Evolutionary conservation across 2,797 vertebrate genomes (phyloP).

Genomic region (Anas georgica): DNA sequence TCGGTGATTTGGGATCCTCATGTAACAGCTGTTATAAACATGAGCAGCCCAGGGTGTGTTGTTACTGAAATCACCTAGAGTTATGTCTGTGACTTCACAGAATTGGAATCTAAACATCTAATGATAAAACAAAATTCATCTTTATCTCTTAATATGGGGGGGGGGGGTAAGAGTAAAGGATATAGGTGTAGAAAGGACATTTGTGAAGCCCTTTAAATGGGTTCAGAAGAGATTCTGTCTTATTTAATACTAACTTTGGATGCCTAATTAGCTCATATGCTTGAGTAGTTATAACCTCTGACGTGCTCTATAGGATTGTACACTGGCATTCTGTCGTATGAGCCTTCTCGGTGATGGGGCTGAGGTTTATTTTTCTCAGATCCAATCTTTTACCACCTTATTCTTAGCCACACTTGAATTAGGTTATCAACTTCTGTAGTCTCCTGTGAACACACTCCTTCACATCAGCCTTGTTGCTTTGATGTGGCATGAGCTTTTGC

Average conservation of each 20-base stretch:
- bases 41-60: background rate
- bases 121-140: background rate
- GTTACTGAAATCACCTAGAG: background rate
- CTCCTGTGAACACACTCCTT: background rate
- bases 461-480: background rate
- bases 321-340: too few relatives aligned
- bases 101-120: background rate
- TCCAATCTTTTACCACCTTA: fast-evolving
- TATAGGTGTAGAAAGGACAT: background rate
- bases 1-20: background rate
- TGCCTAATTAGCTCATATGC: background rate
- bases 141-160: background rate
- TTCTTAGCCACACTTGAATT: background rate
- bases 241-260: background rate
- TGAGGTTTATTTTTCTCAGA: background rate
- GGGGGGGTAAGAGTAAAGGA: background rate
- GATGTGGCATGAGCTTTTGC: background rate
- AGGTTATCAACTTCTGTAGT: background rate
- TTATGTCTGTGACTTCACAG: background rate
- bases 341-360: background rate
- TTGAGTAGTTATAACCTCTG: background rate
- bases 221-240: background rate
- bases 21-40: background rate
- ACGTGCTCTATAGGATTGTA: background rate
- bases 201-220: background rate